A percentile compares a stretch with the other conserved stretches of the same genome.
Conservation (phyloP, 2,888 invertebrate genomes). For the Harpagoxenus sublaevis region DNA sequence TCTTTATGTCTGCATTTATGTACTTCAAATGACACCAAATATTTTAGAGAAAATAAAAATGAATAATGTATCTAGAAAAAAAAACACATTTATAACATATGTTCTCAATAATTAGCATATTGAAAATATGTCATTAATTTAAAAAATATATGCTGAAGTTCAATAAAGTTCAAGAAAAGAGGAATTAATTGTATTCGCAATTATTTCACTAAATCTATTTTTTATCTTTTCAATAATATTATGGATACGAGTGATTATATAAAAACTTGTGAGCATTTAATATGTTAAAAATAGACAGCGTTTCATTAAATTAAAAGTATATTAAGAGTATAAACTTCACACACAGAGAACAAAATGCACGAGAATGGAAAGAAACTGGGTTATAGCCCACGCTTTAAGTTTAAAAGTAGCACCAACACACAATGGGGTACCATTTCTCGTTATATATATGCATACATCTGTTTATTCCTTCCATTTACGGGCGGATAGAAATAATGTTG, state of each 20-base stretch:
- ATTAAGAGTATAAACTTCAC: background rate
- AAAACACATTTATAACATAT: background rate
- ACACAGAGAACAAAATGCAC: background rate
- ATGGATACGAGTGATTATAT: background rate
- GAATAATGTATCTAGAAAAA: background rate
- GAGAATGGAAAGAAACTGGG: slow-evolving; percentile 33
- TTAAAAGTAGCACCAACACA: slow-evolving; percentile 22
- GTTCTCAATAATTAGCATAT: background rate
- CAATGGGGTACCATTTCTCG: background rate
- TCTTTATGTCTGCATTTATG: background rate
- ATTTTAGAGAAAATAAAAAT: background rate
- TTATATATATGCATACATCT: background rate
- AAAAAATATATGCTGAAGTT: background rate
- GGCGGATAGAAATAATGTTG: slow-evolving; percentile 23
- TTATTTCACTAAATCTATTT: background rate
- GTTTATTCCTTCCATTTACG: slow-evolving; percentile 32
- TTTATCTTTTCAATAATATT: background rate
- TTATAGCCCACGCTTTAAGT: slow-evolving; percentile 27
- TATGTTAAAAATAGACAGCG: background rate
- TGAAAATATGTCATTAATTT: background rate
- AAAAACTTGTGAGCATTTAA: background rate
- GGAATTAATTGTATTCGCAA: background rate
- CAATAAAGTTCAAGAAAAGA: background rate
- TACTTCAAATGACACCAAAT: background rate
- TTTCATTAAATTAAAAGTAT: slow-evolving; percentile 6